phyloP scores from a whole-genome alignment of 1,140 invertebrate genomes.

The Myzus persicae region DNA sequence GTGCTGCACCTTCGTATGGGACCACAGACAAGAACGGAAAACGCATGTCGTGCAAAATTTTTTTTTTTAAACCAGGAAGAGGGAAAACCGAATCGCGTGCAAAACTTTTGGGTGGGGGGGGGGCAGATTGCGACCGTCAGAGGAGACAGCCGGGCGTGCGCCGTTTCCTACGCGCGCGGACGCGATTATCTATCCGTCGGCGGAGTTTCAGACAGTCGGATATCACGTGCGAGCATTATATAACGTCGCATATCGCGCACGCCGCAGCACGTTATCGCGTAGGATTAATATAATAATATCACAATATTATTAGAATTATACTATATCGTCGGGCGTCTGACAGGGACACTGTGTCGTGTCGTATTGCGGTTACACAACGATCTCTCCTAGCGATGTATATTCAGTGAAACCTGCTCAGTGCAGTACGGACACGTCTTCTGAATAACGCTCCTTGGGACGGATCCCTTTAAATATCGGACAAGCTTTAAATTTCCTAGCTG shows the following conservation, averaged over 20 bases:
- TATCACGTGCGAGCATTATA: not conserved
- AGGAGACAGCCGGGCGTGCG: not conserved
- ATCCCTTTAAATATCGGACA: not conserved
- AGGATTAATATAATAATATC: not conserved
- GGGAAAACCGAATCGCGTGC: not conserved
- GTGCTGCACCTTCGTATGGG: not conserved
- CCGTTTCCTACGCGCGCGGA: not conserved
- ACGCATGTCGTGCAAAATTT: not conserved
- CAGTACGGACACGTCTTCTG: too few species aligned
- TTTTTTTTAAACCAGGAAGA: not conserved
- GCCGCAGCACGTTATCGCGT: too few species aligned
- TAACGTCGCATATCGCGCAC: not conserved
- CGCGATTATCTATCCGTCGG: not conserved
- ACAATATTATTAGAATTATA: not conserved
- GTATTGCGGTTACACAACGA: not conserved
- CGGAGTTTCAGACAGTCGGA: not conserved
- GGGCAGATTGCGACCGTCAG: not conserved
- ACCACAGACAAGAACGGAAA: not conserved
- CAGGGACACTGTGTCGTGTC: not conserved
- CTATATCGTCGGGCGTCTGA: not conserved
- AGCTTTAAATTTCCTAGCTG: not conserved
- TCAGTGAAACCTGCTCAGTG: not conserved
- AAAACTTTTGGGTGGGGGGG: not conserved
- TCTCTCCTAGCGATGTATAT: not conserved
- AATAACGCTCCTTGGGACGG: not conserved